Percentiles rank a stretch among this genome's conserved stretches.
These are phyloP conservation scores for Peromyscus attwateri DNA, from an alignment of 2,797 vertebrate species.

Conservation along the genomic window DNA sequence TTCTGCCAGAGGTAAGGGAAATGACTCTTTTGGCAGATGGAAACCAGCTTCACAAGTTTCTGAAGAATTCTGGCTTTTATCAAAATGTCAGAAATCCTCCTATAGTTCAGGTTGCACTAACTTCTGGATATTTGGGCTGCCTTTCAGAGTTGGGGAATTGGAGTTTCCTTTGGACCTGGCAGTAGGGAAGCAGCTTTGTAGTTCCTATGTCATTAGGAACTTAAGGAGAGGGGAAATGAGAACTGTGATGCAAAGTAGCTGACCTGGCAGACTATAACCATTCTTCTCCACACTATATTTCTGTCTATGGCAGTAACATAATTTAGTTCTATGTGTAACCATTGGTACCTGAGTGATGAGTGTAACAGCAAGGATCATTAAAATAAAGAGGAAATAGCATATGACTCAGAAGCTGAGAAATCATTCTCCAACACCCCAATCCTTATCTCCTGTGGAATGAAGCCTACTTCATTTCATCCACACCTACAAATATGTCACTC, in stretches of 20 bases:
- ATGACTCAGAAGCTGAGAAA: not conserved
- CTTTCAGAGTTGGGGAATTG: not conserved
- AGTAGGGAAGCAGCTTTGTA: not conserved
- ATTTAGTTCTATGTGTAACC: not conserved
- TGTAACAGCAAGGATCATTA: not conserved
- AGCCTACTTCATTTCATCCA: not conserved
- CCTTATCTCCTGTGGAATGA: not conserved
- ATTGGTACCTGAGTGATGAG: not conserved
- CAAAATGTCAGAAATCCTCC: not conserved
- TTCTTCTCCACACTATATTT: not conserved
- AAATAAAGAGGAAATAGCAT: not conserved
- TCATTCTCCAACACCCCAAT: not conserved
- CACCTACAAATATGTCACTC: not conserved
- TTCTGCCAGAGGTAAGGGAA: not conserved
- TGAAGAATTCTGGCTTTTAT: not conserved
- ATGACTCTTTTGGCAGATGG: not conserved
- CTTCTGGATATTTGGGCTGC: not conserved
- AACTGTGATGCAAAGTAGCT: not conserved
- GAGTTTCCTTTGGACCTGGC: not conserved
- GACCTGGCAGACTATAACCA: not conserved
- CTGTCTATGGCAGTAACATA: not conserved
- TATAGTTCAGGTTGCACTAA: not conserved
- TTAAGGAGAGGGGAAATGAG: not conserved
- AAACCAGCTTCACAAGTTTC: not conserved
- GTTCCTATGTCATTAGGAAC: not conserved